Base-by-base conservation (phyloP, 1,140 invertebrate species). In the Parasteatoda tepidariorum region DNA sequence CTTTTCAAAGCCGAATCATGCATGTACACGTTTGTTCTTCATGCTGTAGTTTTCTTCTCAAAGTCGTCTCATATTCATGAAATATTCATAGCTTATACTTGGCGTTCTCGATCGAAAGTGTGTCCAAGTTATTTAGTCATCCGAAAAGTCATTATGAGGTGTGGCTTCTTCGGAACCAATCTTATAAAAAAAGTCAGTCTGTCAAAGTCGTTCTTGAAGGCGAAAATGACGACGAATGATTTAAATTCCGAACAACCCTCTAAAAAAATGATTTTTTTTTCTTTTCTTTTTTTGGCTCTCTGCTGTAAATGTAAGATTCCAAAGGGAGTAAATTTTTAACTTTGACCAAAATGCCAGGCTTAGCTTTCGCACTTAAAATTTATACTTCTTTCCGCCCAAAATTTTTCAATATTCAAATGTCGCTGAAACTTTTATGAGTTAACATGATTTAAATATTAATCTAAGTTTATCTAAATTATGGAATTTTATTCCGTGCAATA, bases 51-150 rank as follows among this genome's bases (percentile, higher is more conserved):
- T 13, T 41, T 57, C 30, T 71, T 13, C 26, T 48, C 55, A 55
- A 22, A 41, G 30, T 15, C 15, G 18, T 71, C 30, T 74, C 71
- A 74, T 74, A 61, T 74, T 26, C 71, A 74, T 74, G 71, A 61
- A 74, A 74, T 61, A 74, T 74, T 74, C 71, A 74, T 74, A 48
- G 24, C 48, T 24, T 13, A 74, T 74, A 61, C 30, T 61, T 48
- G 71, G 30, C 38, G 41, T 71, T 26, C n/a, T 30, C 68, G 28
- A 26, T 31, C 26, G 57, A 26, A 48, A n/a, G 41, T 34, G 24
- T 48, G 54, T 74, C 55, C 57, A 74, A 15, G 30, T 74, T 74
- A 74, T 74, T 74, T 74, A 74, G 71, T 74, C 71, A 74, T 74
- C 71, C 55, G 48, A 33, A 61, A 61, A 74, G 71, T 74, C 71